Evolutionary conservation across 2,888 invertebrate species (phyloP), one percentile per base, ranked within the genome.

Genomic region (Argyra leucocephala): DNA sequence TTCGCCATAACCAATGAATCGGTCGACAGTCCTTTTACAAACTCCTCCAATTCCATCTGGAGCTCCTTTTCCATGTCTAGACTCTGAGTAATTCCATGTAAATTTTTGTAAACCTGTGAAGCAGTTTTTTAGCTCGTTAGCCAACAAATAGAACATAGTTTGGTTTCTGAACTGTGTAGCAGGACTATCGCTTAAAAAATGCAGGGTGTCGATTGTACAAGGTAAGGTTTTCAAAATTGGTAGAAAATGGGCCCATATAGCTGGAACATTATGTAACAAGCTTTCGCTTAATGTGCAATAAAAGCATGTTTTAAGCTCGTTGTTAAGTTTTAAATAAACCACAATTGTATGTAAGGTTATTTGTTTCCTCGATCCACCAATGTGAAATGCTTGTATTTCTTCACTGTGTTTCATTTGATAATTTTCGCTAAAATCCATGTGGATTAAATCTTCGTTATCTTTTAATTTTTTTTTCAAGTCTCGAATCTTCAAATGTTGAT

Each of bases 41-140:
- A 70, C 70, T 22, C 71, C 76, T n/a, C 75, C 74, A 60, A 76
- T 67, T 64, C 74, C 74, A 72, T 75, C 74, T 6, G 75, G 72
- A 62, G 74, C 73, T 22, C 74, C 75, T 65, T 75, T 75, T 3
- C 75, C 74, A 66, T 74, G 74, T 7, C 76, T 74, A 62, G 71
- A 67, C 67, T 73, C 72, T 65, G 69, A 18, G 67, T 69, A 75
- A 65, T 74, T 72, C 73, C 73, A 75, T 18, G 70, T 70, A 60
- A 67, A 71, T 26, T 65, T 63, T 31, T 68, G 61, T 66, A 74
- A 63, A 65, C 70, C 68, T 62, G 73, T 73, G 58, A 66, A 69
- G 24, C 71, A 64, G 12, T 72, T 66, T 67, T 64, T 61, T 58
- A 75, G 48, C 68, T 70, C 71, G 67, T 68, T 73, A 57, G 60